phyloP scores from a whole-genome alignment of 1,140 invertebrate species.

The Cotesia vestalis region DNA sequence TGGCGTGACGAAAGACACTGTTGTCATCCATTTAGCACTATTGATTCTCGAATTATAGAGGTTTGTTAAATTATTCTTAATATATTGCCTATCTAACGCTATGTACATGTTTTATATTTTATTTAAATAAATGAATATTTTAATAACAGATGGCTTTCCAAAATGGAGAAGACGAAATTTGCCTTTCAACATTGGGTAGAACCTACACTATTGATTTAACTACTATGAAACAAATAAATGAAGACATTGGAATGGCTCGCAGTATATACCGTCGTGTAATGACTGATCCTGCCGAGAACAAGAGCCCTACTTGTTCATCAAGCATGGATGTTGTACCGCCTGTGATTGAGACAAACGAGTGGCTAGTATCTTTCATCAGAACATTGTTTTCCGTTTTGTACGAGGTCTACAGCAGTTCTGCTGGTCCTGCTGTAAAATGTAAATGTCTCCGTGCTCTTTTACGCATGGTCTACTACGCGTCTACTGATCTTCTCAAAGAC shows the following conservation, averaged over 20 bases:
- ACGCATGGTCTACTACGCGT: conserved; percentile 94
- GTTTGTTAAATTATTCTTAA: conserved; percentile 56
- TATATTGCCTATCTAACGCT: no score
- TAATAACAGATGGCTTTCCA: conserved; percentile 84
- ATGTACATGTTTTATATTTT: no score
- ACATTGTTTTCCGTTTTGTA: conserved; percentile 91
- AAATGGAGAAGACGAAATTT: conserved; percentile 94
- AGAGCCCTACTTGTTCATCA: conserved; percentile 61
- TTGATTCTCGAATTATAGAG: conserved; percentile 85
- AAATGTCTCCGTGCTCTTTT: conserved; percentile 95
- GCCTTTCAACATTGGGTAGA: conserved; percentile 86
- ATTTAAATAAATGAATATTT: conserved; percentile 4
- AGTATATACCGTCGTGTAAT: conserved; percentile 82
- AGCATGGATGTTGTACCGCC: conserved; percentile 63
- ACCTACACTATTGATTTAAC: conserved; percentile 96
- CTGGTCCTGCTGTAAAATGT: conserved; percentile 95
- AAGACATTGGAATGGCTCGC: conserved; percentile 93
- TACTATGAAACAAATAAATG: conserved; percentile 98
- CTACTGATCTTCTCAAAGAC: conserved; percentile 83
- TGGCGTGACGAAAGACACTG: conserved; percentile 88
- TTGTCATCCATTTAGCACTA: conserved; percentile 77
- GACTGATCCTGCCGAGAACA: conserved; percentile 60
- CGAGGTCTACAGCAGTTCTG: conserved; percentile 97
- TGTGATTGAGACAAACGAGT: conserved; percentile 63
- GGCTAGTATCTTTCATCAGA: conserved; percentile 77